A percentile compares a stretch with the other conserved stretches of the same genome.
These are phyloP conservation scores for Calyptomena viridis DNA, from an alignment of 2,113 vertebrate genomes.

Conservation along the genomic window DNA sequence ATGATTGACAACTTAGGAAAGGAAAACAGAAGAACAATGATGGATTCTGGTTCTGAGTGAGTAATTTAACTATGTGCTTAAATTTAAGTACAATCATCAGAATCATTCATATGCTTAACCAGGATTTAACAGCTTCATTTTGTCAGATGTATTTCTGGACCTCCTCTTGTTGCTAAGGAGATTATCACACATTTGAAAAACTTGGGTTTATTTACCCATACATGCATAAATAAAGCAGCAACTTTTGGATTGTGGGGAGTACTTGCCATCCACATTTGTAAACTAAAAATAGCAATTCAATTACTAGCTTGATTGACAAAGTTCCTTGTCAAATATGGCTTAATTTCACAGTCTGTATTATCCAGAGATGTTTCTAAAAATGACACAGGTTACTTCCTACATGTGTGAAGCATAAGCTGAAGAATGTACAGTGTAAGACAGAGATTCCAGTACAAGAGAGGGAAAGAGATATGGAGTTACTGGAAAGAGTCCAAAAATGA, in stretches of 20 bases:
- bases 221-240: constrained; percentile 45
- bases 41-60: not conserved
- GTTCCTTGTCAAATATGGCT: not conserved
- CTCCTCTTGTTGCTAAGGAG: constrained; percentile 53
- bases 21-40: not conserved
- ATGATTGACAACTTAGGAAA: not conserved
- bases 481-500: not conserved
- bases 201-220: constrained; percentile 31
- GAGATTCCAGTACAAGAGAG: not conserved
- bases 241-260: not conserved
- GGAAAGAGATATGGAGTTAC: not conserved
- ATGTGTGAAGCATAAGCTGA: not conserved
- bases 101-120: constrained; percentile 6
- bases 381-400: not conserved
- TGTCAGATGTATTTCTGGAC: constrained; percentile 56
- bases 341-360: not conserved
- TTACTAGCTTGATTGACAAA: not conserved
- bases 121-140: constrained; percentile 2
- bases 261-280: constrained; percentile 17
- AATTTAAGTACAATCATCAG: not conserved
- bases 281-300: not conserved
- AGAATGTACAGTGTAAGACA: not conserved
- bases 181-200: constrained; percentile 39
- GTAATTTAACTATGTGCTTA: not conserved
- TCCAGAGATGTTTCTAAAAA: not conserved